A percentile compares a stretch with the other conserved stretches of the same genome.
Evolutionary conservation across 1,140 invertebrate genomes (phyloP).

Genomic region (Homalodisca vitripennis): DNA sequence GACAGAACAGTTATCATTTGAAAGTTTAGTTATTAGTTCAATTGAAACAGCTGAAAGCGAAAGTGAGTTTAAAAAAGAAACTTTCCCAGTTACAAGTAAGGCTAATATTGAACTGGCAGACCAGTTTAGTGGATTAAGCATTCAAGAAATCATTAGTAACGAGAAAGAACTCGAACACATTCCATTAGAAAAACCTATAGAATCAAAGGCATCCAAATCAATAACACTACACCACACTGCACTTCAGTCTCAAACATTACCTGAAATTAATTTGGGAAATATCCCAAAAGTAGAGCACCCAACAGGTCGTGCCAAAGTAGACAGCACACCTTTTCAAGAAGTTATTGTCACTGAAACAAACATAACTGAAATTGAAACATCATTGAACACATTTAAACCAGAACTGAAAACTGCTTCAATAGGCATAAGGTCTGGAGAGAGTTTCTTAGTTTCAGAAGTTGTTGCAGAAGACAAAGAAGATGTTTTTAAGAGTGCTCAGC

Average conservation of each 20-base stretch:
- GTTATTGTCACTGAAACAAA: conserved; percentile 49
- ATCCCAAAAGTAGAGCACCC: conserved; percentile 47
- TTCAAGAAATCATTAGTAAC: conserved; percentile 54
- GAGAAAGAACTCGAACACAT: conserved; percentile 55
- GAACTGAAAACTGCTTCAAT: conserved; percentile 51
- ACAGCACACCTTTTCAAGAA: conserved; percentile 54
- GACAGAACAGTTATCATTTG: conserved; percentile 49
- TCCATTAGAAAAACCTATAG: conserved; percentile 45
- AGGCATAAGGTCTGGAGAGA: conserved; percentile 50
- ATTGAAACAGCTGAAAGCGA: conserved; percentile 58
- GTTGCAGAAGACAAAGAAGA: conserved; percentile 51
- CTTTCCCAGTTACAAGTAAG: conserved; percentile 51
- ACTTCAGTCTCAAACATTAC: conserved; percentile 52
- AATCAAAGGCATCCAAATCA: conserved; percentile 48
- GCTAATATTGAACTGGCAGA: conserved; percentile 54
- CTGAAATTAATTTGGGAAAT: conserved; percentile 49
- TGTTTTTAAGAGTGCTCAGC: conserved; percentile 30
- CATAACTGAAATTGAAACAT: conserved; percentile 47
- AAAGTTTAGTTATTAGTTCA: conserved; percentile 54
- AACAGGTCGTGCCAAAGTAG: conserved; percentile 52
- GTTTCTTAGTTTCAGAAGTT: conserved; percentile 51
- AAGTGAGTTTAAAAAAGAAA: conserved; percentile 48
- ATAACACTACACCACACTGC: conserved; percentile 53
- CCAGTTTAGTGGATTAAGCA: conserved; percentile 48
- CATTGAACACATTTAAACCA: conserved; percentile 50